Evolutionary conservation across 2,797 vertebrate species (phyloP).

Genomic region (Tokudaia muenninki): DNA sequence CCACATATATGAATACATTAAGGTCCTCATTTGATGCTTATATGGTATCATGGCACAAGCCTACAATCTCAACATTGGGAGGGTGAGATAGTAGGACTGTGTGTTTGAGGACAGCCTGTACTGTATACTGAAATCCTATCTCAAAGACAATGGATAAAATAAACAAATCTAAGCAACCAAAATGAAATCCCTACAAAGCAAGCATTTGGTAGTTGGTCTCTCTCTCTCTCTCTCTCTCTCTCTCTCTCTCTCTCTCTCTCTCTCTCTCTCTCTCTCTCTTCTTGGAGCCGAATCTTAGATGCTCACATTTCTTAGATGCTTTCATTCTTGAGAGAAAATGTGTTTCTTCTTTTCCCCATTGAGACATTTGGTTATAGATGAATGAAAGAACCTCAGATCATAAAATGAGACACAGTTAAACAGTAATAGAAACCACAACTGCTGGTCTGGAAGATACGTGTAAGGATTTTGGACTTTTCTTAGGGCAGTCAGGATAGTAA

Average conservation of each 20-base stretch:
- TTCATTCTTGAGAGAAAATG: not conserved
- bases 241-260: too few relatives aligned
- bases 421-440: not conserved
- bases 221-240: too few relatives aligned
- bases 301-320: too few relatives aligned
- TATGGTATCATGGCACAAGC: not conserved
- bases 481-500: not conserved
- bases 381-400: not conserved
- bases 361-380: not conserved
- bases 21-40: not conserved
- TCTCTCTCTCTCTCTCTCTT: not conserved
- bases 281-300: not conserved
- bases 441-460: not conserved
- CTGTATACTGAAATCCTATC: not conserved
- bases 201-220: not conserved
- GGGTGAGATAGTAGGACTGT: not conserved
- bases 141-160: not conserved
- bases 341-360: not conserved
- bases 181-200: not conserved
- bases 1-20: too few relatives aligned
- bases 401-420: not conserved
- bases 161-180: not conserved
- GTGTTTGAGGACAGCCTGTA: not conserved
- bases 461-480: not conserved
- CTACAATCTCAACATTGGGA: not conserved